Evolutionary conservation across 2,113 vertebrate genomes (phyloP), one percentile per base, ranked within the genome.

Genomic region (Nothobranchius furzeri): DNA sequence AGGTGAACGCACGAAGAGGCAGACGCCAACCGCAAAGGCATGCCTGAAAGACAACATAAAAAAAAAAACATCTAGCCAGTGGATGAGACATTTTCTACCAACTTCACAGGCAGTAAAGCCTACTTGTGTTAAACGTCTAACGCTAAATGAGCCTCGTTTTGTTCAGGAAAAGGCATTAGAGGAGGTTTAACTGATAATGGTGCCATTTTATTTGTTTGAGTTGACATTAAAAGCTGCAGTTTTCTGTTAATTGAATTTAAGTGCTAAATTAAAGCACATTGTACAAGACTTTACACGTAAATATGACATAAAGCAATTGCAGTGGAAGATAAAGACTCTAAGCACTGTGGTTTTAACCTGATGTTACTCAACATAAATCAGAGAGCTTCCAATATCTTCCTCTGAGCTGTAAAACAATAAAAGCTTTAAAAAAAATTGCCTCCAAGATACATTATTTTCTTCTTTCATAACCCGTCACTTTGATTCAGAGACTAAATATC

Each of bases 21-120:
- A 93, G 90, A 88, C 94, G 93, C 93, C 93, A 90, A 83, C 95
- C 94, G 85, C 93, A 95, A 55, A 98, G 89, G 74, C 95, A 96
- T 1, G 93, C 95, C 96, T 98, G 91, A 70, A 83, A 68, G 87
- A 91, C 90, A 77, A 91, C 82, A 81, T 70, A 35, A 35, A 70
- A 61, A 87, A 87, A 25, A 35, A 70, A 61, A 87, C 48, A 50
- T 61, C 60, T 50, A 67, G 55, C 75, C 43, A 76, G 68, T 30
- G 42, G 49, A 61, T 54, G 78, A 68, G 62, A 61, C 57, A 62
- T 9, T 73, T 68, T 66, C 66, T 36, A 48, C 69, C 60, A 51
- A 52, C 54, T 43, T 76, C 40, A 40, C 36, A 25, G 36, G 24
- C 12, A 70, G 30, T 71, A 76, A 82, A 75, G 52, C 12, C 17